These are phyloP conservation scores for Brachypalpus laphriformis DNA, from an alignment of 2,888 invertebrate genomes.

Conservation along the genomic window DNA sequence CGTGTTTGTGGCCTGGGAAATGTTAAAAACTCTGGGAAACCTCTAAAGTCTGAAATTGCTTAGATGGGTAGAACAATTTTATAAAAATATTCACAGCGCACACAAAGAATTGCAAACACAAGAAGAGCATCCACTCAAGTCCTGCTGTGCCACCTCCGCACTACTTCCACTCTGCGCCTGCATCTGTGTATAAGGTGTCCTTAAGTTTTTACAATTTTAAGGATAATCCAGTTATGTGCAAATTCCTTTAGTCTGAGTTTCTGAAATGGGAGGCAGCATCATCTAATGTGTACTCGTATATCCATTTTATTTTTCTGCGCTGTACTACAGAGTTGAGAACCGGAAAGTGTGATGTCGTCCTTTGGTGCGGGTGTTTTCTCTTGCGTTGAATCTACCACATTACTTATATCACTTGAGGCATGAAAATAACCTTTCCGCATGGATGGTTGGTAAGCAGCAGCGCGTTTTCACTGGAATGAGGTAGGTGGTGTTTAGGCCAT, in stretches of 20 bases:
- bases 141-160: neutral
- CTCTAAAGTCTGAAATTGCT: conserved; percentile 47
- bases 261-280: conserved; percentile 13
- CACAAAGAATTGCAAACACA: conserved; percentile 33
- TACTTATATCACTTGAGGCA: conserved; percentile 55
- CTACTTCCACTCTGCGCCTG: neutral
- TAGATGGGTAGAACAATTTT: conserved; percentile 38
- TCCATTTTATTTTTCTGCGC: neutral
- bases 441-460: conserved; percentile 32
- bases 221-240: conserved; percentile 68
- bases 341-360: conserved; percentile 23
- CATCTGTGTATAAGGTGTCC: conserved; percentile 15
- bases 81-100: conserved; percentile 24
- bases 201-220: conserved; percentile 67
- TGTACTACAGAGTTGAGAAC: neutral
- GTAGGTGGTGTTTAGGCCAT: conserved; percentile 14
- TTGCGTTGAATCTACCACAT: conserved; percentile 41
- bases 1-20: conserved; percentile 47
- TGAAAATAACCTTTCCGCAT: conserved; percentile 62
- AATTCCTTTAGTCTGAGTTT: conserved; percentile 55
- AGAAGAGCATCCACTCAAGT: conserved; percentile 8
- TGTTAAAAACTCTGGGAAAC: conserved; percentile 41
- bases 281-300: neutral
- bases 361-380: conserved; percentile 13
- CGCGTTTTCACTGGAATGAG: conserved; percentile 21